A percentile compares a stretch with the other conserved stretches of the same genome.
Evolutionary conservation across 2,113 vertebrate genomes (phyloP).

Genomic region (Ageneiosus marmoratus): DNA sequence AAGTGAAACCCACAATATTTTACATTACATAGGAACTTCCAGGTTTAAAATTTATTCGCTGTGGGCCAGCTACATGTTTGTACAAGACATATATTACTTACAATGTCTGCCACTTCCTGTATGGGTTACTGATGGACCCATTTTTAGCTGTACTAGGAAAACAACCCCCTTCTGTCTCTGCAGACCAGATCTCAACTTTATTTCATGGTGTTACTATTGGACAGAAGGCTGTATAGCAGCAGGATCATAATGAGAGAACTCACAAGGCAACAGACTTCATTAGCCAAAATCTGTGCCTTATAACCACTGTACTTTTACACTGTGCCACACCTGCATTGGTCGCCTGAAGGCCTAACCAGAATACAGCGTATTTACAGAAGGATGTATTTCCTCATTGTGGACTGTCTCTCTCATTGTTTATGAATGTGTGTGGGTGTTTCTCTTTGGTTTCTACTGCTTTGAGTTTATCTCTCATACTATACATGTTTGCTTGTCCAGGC

Average conservation of each 20-base stretch:
- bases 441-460: not conserved
- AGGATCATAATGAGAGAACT: constrained; percentile 21
- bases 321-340: not conserved
- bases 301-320: not conserved
- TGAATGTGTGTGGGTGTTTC: constrained; percentile 8
- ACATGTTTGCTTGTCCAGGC: constrained; percentile 10
- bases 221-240: constrained; percentile 30
- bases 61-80: not conserved
- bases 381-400: not conserved
- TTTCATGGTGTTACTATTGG: constrained; percentile 5
- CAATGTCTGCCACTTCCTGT: not conserved
- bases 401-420: constrained; percentile 2
- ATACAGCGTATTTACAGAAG: constrained; percentile 17
- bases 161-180: not conserved
- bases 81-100: not conserved
- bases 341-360: not conserved
- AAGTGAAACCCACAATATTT: constrained; percentile 8
- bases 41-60: not conserved
- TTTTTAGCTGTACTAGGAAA: constrained; percentile 3
- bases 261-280: constrained; percentile 28
- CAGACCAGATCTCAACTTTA: constrained; percentile 12
- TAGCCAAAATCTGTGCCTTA: constrained; percentile 30
- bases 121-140: not conserved
- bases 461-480: not conserved
- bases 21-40: not conserved